Evolutionary conservation across 2,797 vertebrate genomes (phyloP).

Genomic region (Pteropus rufus): DNA sequence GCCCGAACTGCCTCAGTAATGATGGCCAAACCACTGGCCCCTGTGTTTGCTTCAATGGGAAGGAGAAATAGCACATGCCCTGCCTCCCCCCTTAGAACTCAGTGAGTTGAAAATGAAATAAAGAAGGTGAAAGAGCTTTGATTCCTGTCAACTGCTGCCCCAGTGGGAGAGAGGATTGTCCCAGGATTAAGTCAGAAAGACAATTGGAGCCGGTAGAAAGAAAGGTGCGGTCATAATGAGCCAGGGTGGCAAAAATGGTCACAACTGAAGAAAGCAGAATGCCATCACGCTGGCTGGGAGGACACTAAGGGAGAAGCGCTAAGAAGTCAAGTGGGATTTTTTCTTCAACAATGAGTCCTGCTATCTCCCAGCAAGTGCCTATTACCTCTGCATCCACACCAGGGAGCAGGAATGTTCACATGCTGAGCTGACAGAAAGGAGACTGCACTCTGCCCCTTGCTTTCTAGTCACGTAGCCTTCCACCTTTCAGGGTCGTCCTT

Average conservation of each 20-base stretch:
- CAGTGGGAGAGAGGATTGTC: not conserved
- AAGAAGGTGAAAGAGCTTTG: not conserved
- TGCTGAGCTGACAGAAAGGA: not conserved
- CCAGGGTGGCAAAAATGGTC: not conserved
- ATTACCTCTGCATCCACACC: not conserved
- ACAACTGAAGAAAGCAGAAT: not conserved
- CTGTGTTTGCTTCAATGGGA: not conserved
- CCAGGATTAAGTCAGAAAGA: not conserved
- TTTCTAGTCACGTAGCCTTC: not conserved
- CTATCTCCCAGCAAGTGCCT: not conserved
- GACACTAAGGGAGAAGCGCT: not conserved
- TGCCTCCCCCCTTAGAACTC: not conserved
- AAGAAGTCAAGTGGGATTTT: not conserved
- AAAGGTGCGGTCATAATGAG: not conserved
- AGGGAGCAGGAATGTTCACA: not conserved
- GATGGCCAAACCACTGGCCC: not conserved
- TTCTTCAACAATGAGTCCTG: not conserved
- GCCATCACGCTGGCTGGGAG: not conserved
- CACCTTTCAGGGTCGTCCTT: not conserved
- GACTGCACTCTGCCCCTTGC: not conserved
- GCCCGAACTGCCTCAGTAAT: not conserved
- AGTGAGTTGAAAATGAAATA: not conserved
- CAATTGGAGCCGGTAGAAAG: not conserved
- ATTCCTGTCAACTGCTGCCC: not conserved
- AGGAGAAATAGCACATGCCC: not conserved